phyloP scores from a whole-genome alignment of 2,113 vertebrate species.

The Barnardius zonarius region DNA sequence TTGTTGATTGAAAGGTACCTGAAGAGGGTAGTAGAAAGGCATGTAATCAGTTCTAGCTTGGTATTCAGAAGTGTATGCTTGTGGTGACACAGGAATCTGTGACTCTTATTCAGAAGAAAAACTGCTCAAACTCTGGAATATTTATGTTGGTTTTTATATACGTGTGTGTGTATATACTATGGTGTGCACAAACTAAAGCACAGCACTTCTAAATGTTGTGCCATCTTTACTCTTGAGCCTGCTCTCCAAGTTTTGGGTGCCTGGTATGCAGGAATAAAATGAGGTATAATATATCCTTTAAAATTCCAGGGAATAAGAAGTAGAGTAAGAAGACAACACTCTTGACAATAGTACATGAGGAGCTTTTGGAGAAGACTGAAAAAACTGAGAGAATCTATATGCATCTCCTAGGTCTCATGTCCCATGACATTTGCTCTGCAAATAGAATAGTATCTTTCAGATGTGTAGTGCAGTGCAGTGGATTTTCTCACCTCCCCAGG shows the following conservation, averaged over 20 bases:
- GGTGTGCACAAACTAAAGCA: background rate
- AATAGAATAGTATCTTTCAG: background rate
- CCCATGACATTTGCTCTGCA: rapidly evolving
- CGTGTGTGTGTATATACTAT: rapidly evolving
- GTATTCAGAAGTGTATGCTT: background rate
- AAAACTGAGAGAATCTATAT: background rate
- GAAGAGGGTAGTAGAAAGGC: background rate
- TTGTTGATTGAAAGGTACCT: background rate
- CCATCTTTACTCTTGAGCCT: background rate
- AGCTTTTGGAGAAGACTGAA: background rate
- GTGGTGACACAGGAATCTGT: background rate
- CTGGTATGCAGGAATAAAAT: background rate
- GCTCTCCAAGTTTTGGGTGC: background rate
- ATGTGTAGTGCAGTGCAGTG: background rate
- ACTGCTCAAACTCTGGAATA: background rate
- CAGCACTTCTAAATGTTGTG: background rate
- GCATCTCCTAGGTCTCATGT: background rate
- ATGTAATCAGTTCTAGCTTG: background rate
- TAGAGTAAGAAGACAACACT: background rate
- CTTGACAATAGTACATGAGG: rapidly evolving
- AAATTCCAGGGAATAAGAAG: background rate
- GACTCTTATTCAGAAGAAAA: background rate
- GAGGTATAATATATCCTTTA: background rate
- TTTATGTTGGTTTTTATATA: background rate
- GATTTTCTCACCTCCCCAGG: background rate